These are phyloP conservation scores for Rhinophrynus dorsalis DNA, from an alignment of 2,797 vertebrate genomes.

Conservation along the genomic window DNA sequence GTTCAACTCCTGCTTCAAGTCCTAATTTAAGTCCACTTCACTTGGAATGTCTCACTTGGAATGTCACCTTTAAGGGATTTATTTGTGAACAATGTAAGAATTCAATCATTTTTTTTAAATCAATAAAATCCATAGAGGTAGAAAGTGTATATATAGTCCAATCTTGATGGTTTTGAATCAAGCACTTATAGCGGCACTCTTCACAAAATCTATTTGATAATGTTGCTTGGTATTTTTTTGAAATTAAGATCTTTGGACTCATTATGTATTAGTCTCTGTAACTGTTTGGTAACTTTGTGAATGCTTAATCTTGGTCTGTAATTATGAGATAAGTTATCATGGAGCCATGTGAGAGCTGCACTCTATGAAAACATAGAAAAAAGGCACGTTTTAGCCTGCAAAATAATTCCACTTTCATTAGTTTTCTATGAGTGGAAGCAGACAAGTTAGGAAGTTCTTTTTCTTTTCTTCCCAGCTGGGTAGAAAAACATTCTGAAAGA, in stretches of 20 bases:
- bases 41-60: no score
- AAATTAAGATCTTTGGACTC: slow-evolving; percentile 19
- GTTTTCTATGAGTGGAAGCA: not conserved
- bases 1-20: no score
- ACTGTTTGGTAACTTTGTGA: slow-evolving; percentile 11
- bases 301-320: slow-evolving; percentile 19
- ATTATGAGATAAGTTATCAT: slow-evolving; percentile 32
- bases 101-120: no score
- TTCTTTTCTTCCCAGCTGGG: not conserved
- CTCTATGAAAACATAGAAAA: no score
- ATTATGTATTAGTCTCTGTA: not conserved
- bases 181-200: not conserved
- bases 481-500: not conserved
- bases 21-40: no score
- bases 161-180: no score
- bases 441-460: not conserved
- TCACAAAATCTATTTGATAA: not conserved
- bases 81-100: no score
- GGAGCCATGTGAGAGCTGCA: no score
- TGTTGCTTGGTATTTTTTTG: not conserved
- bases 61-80: no score
- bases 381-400: not conserved
- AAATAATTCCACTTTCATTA: slow-evolving; percentile 14
- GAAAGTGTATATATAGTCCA: no score
- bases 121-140: no score